These are phyloP conservation scores for Morinoia aosen DNA, from an alignment of 2,888 invertebrate species.

Conservation along the genomic window DNA sequence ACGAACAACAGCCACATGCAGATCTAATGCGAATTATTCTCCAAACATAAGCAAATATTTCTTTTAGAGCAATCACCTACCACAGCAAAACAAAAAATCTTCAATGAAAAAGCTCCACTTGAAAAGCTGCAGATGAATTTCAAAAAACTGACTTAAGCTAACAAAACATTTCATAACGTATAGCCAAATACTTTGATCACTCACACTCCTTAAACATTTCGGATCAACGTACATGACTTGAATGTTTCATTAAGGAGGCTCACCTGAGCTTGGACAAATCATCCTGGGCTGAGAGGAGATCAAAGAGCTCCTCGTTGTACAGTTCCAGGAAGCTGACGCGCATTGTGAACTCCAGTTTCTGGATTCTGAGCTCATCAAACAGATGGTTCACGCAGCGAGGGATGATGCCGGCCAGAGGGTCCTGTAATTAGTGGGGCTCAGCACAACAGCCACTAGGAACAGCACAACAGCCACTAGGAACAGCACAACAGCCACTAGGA, in stretches of 20 bases:
- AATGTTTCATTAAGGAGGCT: not conserved
- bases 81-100: not conserved
- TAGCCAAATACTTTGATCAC: no score
- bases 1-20: not conserved
- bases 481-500: no score
- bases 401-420: slow-evolving; percentile 90
- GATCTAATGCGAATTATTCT: not conserved
- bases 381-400: slow-evolving; percentile 91
- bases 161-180: no score
- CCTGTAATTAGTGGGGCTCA: slow-evolving; percentile 74
- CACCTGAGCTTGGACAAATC: slow-evolving; percentile 75
- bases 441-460: not conserved
- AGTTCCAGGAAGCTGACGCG: slow-evolving; percentile 94
- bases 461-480: no score
- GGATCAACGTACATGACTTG: no score
- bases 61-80: not conserved
- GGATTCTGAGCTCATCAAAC: slow-evolving; percentile 86
- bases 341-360: slow-evolving; percentile 87
- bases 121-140: no score
- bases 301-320: slow-evolving; percentile 96
- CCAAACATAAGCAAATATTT: not conserved
- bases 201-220: no score
- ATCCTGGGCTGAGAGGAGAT: slow-evolving; percentile 84
- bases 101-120: no score
- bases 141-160: no score